These are phyloP conservation scores for Enteromius treurensis DNA, from an alignment of 2,797 vertebrate genomes.

Conservation along the genomic window DNA sequence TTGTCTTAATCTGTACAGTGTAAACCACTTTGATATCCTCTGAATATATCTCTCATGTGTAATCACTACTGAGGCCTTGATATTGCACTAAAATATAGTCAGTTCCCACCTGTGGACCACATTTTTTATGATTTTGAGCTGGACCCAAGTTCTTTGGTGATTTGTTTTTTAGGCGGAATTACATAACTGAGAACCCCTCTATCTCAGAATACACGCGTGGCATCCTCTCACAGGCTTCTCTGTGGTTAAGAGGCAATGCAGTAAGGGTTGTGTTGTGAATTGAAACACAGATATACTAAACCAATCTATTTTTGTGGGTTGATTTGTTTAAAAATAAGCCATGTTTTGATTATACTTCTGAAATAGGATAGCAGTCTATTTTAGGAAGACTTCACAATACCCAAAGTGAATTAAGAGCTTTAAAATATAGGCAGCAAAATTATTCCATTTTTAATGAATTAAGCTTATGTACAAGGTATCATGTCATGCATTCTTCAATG, in stretches of 20 bases:
- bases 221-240: neutral
- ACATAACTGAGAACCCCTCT: neutral
- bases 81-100: neutral
- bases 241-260: neutral
- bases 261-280: neutral
- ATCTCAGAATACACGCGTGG: neutral
- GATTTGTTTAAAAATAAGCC: neutral
- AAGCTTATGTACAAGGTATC: neutral
- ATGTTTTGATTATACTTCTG: neutral
- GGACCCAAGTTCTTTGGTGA: conserved; percentile 1
- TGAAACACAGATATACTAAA: conserved; percentile 11
- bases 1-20: neutral
- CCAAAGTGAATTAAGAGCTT: neutral
- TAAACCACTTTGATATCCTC: neutral
- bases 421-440: neutral
- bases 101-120: neutral
- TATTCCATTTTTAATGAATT: neutral
- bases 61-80: neutral
- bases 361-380: neutral
- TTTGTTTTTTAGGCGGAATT: conserved; percentile 13
- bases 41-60: neutral
- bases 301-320: neutral
- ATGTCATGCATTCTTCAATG: neutral
- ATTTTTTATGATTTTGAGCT: conserved; percentile 8
- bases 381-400: neutral